A percentile compares a stretch with the other conserved stretches of the same genome.
Conservation (phyloP, 2,888 invertebrate species). For the Pachydiplax longipennis region DNA sequence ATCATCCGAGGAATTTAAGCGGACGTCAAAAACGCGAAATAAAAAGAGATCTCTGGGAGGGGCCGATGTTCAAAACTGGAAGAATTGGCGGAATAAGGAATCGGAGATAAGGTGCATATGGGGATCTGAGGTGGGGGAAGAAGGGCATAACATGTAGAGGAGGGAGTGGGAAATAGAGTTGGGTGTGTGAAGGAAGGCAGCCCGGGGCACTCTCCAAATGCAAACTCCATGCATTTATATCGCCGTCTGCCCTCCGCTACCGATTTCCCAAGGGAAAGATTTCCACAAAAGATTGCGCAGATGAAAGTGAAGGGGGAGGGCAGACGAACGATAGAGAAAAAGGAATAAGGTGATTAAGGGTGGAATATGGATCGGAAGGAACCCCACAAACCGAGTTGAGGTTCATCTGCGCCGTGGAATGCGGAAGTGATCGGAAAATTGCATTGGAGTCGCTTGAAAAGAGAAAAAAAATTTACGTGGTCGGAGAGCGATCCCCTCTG, state of each 20-base stretch:
- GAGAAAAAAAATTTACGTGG: background rate
- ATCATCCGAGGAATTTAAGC: background rate
- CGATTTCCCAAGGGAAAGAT: conserved; percentile 41
- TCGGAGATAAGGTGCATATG: background rate
- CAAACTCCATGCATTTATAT: conserved; percentile 45
- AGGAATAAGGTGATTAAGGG: background rate
- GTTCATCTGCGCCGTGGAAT: too few species aligned
- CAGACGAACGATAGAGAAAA: background rate
- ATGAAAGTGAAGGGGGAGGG: background rate
- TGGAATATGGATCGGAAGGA: background rate
- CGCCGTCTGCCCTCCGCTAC: conserved; percentile 34
- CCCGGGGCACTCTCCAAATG: conserved; percentile 4
- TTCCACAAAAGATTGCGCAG: conserved; percentile 33
- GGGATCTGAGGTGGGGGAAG: background rate
- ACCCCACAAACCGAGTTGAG: background rate
- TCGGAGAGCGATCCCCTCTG: background rate
- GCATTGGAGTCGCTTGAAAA: background rate
- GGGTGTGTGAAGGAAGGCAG: background rate
- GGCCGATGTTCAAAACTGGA: background rate
- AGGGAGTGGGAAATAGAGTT: background rate
- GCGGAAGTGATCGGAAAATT: too few species aligned
- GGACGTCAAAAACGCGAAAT: background rate
- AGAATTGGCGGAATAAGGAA: background rate
- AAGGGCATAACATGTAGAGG: background rate
- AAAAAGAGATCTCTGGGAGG: background rate